phyloP scores from a whole-genome alignment of 35 echinoderm and acorn worm genomes.

The Eucidaris tribuloides region DNA sequence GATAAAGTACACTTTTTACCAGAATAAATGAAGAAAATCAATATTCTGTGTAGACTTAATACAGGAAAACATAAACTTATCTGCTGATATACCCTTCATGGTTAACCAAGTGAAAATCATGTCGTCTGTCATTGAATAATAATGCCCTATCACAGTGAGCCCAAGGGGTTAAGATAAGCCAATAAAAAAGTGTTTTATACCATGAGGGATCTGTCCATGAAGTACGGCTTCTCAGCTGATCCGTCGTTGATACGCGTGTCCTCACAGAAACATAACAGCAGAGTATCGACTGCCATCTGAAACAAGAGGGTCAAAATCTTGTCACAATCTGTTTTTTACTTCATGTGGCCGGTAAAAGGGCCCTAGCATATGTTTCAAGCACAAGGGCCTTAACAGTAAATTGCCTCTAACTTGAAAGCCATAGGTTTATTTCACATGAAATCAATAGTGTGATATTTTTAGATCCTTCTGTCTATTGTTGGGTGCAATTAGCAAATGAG shows the following conservation, averaged over 20 bases:
- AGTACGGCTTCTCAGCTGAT: conserved; percentile 82
- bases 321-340: not conserved
- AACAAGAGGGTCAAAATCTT: not conserved
- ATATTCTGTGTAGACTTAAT: not conserved
- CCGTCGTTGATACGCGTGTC: conserved; percentile 93
- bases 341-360: not conserved
- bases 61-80: not conserved
- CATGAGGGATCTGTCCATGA: conserved; percentile 88
- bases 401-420: not conserved
- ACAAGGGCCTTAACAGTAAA: not conserved
- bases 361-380: not conserved
- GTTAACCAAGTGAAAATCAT: too few relatives aligned
- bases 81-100: not conserved
- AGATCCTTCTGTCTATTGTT: too few relatives aligned
- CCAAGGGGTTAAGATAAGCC: not conserved
- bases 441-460: not conserved
- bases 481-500: too few relatives aligned
- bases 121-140: too few relatives aligned
- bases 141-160: not conserved
- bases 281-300: conserved; percentile 93
- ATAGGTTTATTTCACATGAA: not conserved
- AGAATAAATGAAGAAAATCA: not conserved
- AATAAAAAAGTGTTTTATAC: conserved; percentile 28
- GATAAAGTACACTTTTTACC: not conserved
- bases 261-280: conserved; percentile 98